Base-by-base conservation (phyloP, 2,113 vertebrate species). In the Tauraco erythrolophus region DNA sequence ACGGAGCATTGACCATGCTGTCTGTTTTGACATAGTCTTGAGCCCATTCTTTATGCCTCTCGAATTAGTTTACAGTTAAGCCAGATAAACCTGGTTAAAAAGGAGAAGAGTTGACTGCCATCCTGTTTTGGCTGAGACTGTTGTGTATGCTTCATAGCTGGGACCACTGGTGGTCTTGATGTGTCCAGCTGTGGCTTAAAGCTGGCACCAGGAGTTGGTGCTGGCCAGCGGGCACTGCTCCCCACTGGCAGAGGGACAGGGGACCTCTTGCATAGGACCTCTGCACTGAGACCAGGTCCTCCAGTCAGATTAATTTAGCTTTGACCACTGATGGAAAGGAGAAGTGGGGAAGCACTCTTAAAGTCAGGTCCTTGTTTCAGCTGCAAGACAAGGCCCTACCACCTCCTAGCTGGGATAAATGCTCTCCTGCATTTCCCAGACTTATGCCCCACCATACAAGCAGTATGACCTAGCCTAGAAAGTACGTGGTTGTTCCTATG, bases 1-100 rank as follows among this genome's bases (percentile, higher is more conserved):
- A 51, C 43, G 0, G 0, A 72, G 53, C 30, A 11, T 3, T 74
- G 65, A 35, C 35, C 31, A 11, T 14, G 5, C 22, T 33, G 31
- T 39, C 53, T 58, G 22, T 41, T 66, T 57, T 71, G 33, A 22
- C 30, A 18, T 3, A n/a, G 50, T 11, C 45, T n/a, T 14, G 28
- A 85, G 16, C 28, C 41, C 19, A 10, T 8, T 19, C 27, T 74
- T 83, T 17, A 8, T 21, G 5, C 18, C 45, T 50, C 75, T 79
- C 76, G 61, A 41, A 22, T 68, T 48, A 61, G 53, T 21, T 43
- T 60, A 28, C 14, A 46, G n/a, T 7, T 33, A 71, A 68, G 17
- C 8, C 41, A 70, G 45, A 27, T 10, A 72, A 62, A 27, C 31
- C 19, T 48, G 17, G 27, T 65, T 60, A 39, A 18, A 35, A 21